These are phyloP conservation scores for Phenganax stokvisi DNA, from an alignment of 92 coral and sea anemone species.

Conservation along the genomic window DNA sequence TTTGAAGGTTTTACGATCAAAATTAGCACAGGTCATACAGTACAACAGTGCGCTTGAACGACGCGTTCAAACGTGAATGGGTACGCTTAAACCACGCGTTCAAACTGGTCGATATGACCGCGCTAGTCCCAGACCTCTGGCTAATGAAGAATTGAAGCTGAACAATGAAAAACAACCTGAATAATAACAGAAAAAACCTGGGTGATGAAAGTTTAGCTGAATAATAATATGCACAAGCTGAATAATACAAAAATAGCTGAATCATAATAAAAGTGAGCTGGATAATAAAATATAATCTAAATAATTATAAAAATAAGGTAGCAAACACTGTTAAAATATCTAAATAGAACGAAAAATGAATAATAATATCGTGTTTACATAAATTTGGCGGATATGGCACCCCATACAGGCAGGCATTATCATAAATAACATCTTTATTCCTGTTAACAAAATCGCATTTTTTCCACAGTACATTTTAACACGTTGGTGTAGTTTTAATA, in stretches of 20 bases:
- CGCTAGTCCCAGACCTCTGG: constrained; percentile 17
- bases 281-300: not conserved
- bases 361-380: no score
- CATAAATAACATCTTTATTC: no score
- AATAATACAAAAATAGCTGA: constrained; percentile 13
- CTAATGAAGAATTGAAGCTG: constrained; percentile 7
- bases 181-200: not conserved
- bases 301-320: no score
- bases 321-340: no score
- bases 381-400: no score
- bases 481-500: no score
- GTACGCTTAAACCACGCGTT: no score
- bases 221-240: constrained; percentile 4
- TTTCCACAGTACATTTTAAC: no score
- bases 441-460: no score
- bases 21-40: not conserved
- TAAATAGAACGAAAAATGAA: no score
- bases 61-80: no score
- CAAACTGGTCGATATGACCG: not conserved
- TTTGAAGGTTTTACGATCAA: not conserved
- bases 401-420: no score
- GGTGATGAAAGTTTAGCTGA: constrained; percentile 12
- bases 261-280: constrained; percentile 23
- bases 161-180: constrained; percentile 7
- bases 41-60: not conserved